These are phyloP conservation scores for Ascidia mentula DNA, from an alignment of 23 tunicate species.

Conservation along the genomic window DNA sequence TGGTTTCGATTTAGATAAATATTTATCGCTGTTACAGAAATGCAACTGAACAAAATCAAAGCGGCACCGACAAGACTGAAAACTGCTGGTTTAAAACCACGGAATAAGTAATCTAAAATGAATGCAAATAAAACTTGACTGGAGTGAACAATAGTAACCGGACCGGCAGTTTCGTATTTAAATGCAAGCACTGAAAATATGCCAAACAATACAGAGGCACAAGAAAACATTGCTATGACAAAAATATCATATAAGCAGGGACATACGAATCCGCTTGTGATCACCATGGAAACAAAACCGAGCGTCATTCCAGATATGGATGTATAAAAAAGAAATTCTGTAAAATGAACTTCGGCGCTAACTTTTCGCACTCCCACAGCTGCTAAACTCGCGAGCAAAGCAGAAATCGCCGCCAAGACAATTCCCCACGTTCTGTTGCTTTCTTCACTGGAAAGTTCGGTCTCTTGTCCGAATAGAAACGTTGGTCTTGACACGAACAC, in stretches of 20 bases:
- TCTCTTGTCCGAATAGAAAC: too few species aligned
- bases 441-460: too few species aligned
- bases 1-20: neutral
- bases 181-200: neutral
- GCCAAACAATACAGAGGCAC: neutral
- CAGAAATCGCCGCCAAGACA: too few species aligned
- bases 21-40: neutral
- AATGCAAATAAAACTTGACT: neutral
- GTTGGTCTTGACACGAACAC: too few species aligned
- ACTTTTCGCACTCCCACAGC: neutral
- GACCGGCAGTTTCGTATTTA: neutral
- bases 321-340: neutral
- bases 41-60: neutral
- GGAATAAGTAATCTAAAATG: neutral
- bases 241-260: neutral
- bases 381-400: too few species aligned
- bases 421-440: too few species aligned
- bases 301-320: neutral
- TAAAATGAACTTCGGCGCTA: neutral
- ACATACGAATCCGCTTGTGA: neutral
- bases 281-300: neutral
- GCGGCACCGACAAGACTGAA: neutral
- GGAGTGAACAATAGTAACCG: neutral
- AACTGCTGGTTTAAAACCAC: neutral
- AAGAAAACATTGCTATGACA: neutral